A percentile compares a stretch with the other conserved stretches of the same genome.
These are phyloP conservation scores for Sebastiscus tertius DNA, from an alignment of 2,797 vertebrate species.

Conservation along the genomic window DNA sequence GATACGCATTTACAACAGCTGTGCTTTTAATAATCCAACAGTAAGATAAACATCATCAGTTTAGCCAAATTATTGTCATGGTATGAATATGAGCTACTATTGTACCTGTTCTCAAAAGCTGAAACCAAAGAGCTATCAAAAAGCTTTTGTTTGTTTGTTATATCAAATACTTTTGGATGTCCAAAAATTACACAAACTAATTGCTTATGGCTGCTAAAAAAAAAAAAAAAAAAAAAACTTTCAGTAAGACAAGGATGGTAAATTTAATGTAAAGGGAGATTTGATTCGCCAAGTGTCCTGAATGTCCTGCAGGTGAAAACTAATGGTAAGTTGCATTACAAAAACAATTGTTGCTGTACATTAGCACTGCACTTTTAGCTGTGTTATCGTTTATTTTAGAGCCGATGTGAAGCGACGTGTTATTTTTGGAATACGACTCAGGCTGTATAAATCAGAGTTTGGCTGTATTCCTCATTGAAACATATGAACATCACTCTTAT, in stretches of 20 bases:
- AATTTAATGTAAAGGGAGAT: not conserved
- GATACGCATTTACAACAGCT: not conserved
- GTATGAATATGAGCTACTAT: not conserved
- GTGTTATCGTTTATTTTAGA: slow-evolving; percentile 17
- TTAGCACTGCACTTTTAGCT: slow-evolving; percentile 11
- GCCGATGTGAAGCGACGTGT: slow-evolving; percentile 1
- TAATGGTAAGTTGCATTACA: not conserved
- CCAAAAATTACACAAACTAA: not conserved
- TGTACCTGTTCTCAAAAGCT: not conserved
- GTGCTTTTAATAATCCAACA: not conserved
- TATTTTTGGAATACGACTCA: slow-evolving; percentile 25
- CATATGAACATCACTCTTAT: slow-evolving; percentile 4
- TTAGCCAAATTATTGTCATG: not conserved
- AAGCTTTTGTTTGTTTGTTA: not conserved
- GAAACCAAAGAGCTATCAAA: not conserved
- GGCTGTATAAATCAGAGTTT: slow-evolving; percentile 9
- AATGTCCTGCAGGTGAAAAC: slow-evolving; percentile 10
- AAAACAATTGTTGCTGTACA: slow-evolving; percentile 1
- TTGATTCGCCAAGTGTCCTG: not conserved
- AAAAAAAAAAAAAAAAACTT: not conserved
- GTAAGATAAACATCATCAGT: not conserved
- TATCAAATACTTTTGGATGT: not conserved
- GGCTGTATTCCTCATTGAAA: slow-evolving; percentile 5
- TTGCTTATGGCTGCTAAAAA: not conserved
- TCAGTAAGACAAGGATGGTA: not conserved